Percentiles rank a stretch among this genome's conserved stretches.
Evolutionary conservation across 2,888 invertebrate genomes (phyloP).

Genomic region (Rhagonycha fulva): DNA sequence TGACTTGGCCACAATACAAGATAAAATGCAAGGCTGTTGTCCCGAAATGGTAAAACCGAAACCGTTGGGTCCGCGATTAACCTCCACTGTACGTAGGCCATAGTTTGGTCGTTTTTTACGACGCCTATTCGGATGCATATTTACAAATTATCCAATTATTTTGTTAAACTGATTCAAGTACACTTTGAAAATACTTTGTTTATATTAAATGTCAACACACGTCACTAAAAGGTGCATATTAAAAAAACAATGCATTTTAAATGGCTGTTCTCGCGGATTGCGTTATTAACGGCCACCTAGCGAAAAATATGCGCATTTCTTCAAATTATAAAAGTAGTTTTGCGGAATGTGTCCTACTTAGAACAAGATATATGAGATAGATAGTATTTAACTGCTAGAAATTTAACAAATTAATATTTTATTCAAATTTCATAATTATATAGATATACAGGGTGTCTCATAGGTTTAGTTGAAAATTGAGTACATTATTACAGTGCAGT

Average conservation of each 20-base stretch:
- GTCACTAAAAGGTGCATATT: slow-evolving; percentile 40
- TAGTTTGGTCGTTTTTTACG: slow-evolving; percentile 74
- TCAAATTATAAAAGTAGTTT: slow-evolving; percentile 10
- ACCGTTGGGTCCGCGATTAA: slow-evolving; percentile 83
- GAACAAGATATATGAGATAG: not conserved
- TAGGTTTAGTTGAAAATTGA: not conserved
- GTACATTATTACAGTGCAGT: not conserved
- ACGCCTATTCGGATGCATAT: slow-evolving; percentile 66
- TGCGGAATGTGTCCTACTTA: slow-evolving; percentile 18
- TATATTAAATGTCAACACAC: slow-evolving; percentile 36
- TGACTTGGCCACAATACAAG: slow-evolving; percentile 87
- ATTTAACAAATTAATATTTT: not conserved
- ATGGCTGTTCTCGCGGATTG: slow-evolving; percentile 46
- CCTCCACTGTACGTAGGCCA: slow-evolving; percentile 82
- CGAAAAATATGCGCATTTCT: slow-evolving; percentile 34
- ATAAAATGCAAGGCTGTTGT: slow-evolving; percentile 93
- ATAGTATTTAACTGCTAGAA: not conserved
- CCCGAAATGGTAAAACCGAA: slow-evolving; percentile 99
- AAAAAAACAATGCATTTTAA: slow-evolving; percentile 41
- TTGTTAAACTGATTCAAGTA: not conserved
- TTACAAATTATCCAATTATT: slow-evolving; percentile 12
- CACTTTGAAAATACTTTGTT: slow-evolving; percentile 14
- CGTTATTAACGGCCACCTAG: slow-evolving; percentile 36
- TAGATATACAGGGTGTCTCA: not conserved
- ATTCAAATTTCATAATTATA: not conserved